Percentiles rank a stretch among this genome's conserved stretches.
These are phyloP conservation scores for Helicolenus hilgendorfi DNA, from an alignment of 2,797 vertebrate genomes.

Conservation along the genomic window DNA sequence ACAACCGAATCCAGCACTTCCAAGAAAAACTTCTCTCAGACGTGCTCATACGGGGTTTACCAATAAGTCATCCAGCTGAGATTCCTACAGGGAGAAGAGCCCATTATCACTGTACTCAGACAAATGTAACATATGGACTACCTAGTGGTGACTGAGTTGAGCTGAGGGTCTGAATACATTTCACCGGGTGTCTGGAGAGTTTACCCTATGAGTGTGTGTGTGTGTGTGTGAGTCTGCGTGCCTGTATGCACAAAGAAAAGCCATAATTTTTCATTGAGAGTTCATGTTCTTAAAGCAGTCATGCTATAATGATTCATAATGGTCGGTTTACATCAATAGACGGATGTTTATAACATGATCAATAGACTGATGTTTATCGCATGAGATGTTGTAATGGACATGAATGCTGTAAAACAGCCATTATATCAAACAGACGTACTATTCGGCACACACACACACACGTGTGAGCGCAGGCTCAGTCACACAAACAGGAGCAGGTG, in stretches of 20 bases:
- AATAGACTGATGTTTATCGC: conserved; percentile 65
- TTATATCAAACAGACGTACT: conserved; percentile 65
- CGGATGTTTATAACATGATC: conserved; percentile 53
- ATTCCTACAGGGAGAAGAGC: conserved; percentile 39
- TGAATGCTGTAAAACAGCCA: conserved; percentile 55
- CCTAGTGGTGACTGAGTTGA: conserved; percentile 49
- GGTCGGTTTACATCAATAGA: conserved; percentile 51
- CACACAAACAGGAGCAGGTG: conserved; percentile 79
- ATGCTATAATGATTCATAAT: conserved; percentile 49
- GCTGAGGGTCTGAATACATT: conserved; percentile 63
- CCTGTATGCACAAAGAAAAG: conserved; percentile 16
- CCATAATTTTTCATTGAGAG: conserved; percentile 4
- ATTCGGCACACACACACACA: background rate
- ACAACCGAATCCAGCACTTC: conserved; percentile 32
- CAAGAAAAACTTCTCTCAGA: conserved; percentile 42
- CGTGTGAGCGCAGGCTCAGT: conserved; percentile 17
- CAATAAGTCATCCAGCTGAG: conserved; percentile 69
- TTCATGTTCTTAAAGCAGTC: conserved; percentile 49
- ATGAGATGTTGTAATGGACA: conserved; percentile 51
- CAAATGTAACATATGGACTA: conserved; percentile 71
- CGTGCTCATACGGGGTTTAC: conserved; percentile 54
- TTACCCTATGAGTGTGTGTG: background rate
- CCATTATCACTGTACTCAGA: conserved; percentile 66
- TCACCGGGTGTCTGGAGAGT: conserved; percentile 39
- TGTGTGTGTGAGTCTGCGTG: background rate